Base-by-base conservation (phyloP, 2,888 invertebrate genomes). In the Epistrophe eligans region DNA sequence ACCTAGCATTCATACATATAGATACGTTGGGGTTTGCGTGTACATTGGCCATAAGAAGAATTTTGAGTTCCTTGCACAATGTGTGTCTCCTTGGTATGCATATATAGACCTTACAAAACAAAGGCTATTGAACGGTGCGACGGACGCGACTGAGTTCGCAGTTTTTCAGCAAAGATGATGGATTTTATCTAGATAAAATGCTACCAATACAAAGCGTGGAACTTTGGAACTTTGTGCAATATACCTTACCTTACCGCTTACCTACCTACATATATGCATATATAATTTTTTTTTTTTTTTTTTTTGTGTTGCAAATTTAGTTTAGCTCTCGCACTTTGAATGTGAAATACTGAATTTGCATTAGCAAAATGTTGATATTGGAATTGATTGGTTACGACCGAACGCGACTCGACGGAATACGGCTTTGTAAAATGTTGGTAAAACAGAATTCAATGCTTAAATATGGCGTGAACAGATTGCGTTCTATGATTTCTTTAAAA, bases 401-500 rank as follows among this genome's bases (percentile, higher is more conserved):
- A n/a, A n/a, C n/a, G n/a, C 24, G 66, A 57, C 67, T 7, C 24
- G 15, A 15, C 17, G 35, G 35, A 35, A 35, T 50, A 35, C 10
- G 55, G 35, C 35, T 62, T 32, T 15, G 71, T 45, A 40, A 35
- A 28, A 43, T 19, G n/a, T 62, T 55, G 45, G 64, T 13, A 35
- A 64, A 52, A 71, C 48, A 38, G 64, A 43, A 50, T 32, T 38
- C 64, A 81, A 70, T 72, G 74, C 15, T 79, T 85, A 73, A 82
- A 85, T 82, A 82, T 85, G 85, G 82, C 82, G 82, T 77, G 85
- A 85, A 85, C 82, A 82, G 85, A 82, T 82, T 85, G 85, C 73
- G 70, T 77, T 77, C 77, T 81, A 77, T 77, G 84, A 80, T 82
- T 77, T 62, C 15, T n/a, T n/a, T n/a, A 32, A 11, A 1, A 40